Evolutionary conservation across 2,888 invertebrate genomes (phyloP).

Genomic region (Rapana venosa): DNA sequence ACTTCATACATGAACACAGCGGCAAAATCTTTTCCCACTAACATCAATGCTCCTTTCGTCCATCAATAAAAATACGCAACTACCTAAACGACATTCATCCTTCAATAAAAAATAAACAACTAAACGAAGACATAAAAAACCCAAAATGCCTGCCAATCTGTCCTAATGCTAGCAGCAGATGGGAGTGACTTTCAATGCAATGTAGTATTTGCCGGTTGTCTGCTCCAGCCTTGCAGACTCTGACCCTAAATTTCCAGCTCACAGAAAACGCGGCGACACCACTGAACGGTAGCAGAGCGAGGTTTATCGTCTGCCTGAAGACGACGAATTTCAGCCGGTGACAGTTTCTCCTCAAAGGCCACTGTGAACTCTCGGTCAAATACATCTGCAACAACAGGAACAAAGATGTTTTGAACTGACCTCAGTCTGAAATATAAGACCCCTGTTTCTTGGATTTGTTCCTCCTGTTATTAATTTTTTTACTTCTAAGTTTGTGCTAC

Average conservation of each 20-base stretch:
- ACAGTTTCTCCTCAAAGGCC: conserved; percentile 87
- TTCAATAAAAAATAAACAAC: background rate
- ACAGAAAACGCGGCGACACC: conserved; percentile 69
- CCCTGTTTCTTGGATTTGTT: no score
- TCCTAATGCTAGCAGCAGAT: background rate
- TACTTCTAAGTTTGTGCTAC: no score
- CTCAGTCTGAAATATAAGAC: no score
- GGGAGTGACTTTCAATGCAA: background rate
- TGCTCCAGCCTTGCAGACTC: no score
- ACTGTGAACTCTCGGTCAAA: conserved; percentile 93
- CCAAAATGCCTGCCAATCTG: no score
- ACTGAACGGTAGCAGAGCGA: conserved; percentile 65
- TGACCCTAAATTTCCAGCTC: conserved; percentile 64
- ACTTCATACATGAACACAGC: background rate
- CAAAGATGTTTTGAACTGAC: background rate
- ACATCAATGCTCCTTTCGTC: no score
- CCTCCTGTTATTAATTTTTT: no score
- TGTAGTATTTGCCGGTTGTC: background rate
- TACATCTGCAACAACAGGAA: conserved; percentile 81
- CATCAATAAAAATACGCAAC: no score
- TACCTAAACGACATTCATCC: no score
- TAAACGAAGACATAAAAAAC: background rate
- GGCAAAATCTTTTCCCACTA: background rate
- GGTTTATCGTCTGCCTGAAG: conserved; percentile 73
- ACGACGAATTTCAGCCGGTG: conserved; percentile 81